Evolutionary conservation across 1,140 invertebrate species (phyloP), one percentile per base, ranked within the genome.

Genomic region (Whitmania pigra): DNA sequence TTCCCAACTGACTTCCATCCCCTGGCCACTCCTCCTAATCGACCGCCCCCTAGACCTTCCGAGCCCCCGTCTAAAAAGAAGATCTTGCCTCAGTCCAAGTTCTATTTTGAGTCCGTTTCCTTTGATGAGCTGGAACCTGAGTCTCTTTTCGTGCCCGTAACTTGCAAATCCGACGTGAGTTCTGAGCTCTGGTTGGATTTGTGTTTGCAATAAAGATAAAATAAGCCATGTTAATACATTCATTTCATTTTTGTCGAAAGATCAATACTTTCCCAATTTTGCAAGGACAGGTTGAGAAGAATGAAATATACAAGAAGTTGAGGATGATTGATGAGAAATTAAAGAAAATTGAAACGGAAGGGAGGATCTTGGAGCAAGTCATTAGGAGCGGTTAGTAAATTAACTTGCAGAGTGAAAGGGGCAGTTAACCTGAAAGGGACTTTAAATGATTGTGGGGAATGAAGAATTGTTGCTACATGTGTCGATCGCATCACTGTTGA

Each of bases 281-380:
- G 53, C 43, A 13, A 27, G 68, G 77, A 84, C 93, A 76, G 88
- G 88, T 0, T 49, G 43, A 49, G 43, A 83, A 89, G 71, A 85
- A 86, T 75, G 87, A 90, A 74, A 86, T 92, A 11, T 86, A 87
- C 75, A 83, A 86, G 72, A 89, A 92, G 78, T 82, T 92, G 68
- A 84, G 87, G 67, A 87, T 90, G 73, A 90, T 92, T 75, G 91
- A 94, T 79, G 86, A 90, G 66, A 90, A 93, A 78, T 89, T 93
- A 77, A 88, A 89, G 76, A 91, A 90, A n/a, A 84, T 94, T 36
- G 92, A 94, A 80, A 86, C 88, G 66, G 90, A 93, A 80, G 92
- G 92, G 53, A 89, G 94, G 6, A 86, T 88, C 69, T 83, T 96
- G 70, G 92, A 96, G 80, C 87, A 89, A 79, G 87, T 89, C 77